Evolutionary conservation across 2,797 vertebrate species (phyloP).

Genomic region (Oophaga sylvatica): DNA sequence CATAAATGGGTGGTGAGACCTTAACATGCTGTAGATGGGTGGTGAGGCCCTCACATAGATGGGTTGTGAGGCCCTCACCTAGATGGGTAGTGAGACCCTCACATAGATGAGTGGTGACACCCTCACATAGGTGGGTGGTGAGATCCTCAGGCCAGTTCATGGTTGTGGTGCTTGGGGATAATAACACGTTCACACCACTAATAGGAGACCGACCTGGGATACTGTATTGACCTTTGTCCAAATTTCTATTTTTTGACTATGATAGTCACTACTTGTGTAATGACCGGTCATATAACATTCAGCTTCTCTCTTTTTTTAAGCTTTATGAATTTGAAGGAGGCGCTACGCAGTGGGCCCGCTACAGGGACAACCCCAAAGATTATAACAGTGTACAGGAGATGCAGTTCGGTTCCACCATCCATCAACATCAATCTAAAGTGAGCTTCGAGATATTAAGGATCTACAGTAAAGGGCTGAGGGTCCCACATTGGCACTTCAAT

Average conservation of each 20-base stretch:
- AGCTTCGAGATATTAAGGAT: conserved; percentile 70
- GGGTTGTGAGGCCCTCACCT: background rate
- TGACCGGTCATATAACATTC: background rate
- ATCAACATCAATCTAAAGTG: conserved; percentile 67
- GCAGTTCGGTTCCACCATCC: conserved; percentile 71
- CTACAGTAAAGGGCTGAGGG: conserved; percentile 69
- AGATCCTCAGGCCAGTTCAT: background rate
- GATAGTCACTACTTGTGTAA: background rate
- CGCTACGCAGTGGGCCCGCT: conserved; percentile 71
- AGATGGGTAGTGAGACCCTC: too few species aligned
- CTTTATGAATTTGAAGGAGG: conserved; percentile 69
- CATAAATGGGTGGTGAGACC: too few species aligned
- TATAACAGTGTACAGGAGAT: conserved; percentile 67
- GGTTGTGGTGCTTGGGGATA: background rate
- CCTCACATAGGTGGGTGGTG: too few species aligned
- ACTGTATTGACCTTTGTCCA: background rate
- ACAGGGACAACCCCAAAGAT: conserved; percentile 62
- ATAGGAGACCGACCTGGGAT: background rate
- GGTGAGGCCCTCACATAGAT: too few species aligned
- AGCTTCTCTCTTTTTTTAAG: conserved; percentile 58
- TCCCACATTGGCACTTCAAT: conserved; percentile 74
- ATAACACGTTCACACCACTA: background rate
- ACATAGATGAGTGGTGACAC: too few species aligned
- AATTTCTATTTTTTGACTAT: background rate
- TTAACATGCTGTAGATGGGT: too few species aligned